Conservation (phyloP, 1,140 invertebrate species). For the Chrysopa pallens region DNA sequence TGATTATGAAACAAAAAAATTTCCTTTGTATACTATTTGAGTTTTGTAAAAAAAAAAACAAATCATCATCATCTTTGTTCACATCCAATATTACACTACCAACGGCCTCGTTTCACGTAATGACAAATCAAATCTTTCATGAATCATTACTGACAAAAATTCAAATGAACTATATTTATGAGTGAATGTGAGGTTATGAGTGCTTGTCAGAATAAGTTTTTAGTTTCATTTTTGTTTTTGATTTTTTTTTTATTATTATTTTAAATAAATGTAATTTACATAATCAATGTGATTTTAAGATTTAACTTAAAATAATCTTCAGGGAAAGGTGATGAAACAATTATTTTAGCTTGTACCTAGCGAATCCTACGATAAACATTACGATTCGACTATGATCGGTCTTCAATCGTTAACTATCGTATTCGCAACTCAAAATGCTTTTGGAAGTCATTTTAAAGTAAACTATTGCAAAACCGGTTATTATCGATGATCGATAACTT, state of each 20-base stretch:
- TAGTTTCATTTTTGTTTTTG: background rate
- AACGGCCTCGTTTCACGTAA: no score
- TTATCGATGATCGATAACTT: background rate
- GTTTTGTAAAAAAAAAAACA: no score
- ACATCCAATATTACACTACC: no score
- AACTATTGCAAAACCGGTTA: no score
- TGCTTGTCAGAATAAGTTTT: background rate
- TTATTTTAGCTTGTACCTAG: no score
- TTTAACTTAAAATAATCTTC: slow-evolving; percentile 2
- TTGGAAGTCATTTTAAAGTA: background rate
- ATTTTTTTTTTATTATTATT: background rate
- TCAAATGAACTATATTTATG: no score
- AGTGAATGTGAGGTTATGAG: background rate
- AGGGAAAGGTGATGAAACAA: slow-evolving; percentile 2
- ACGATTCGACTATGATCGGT: background rate
- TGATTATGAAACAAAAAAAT: no score
- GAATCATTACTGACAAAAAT: no score
- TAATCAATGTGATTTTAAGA: slow-evolving; percentile 2
- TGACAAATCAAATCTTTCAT: no score
- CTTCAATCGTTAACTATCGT: background rate
- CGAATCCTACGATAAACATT: background rate
- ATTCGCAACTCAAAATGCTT: background rate
- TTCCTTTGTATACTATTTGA: no score
- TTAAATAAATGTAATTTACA: background rate
- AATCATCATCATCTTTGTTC: no score